phyloP scores from a whole-genome alignment of 2,888 invertebrate species.

The Cantharis lateralis region DNA sequence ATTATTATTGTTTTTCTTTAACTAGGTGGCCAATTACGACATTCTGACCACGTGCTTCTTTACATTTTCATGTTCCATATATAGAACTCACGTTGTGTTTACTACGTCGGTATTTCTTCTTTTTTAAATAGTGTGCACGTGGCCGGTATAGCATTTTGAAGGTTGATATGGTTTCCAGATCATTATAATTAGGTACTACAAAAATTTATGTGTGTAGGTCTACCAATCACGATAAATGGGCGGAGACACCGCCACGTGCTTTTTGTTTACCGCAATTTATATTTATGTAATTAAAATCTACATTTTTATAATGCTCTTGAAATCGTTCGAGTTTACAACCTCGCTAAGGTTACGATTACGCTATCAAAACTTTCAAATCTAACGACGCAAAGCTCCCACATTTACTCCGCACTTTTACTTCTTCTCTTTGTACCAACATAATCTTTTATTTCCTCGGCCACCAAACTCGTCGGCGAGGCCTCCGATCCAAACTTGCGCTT shows the following conservation, averaged over 20 bases:
- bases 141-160: constrained; percentile 6
- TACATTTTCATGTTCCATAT: background rate
- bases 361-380: background rate
- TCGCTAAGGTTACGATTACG: background rate
- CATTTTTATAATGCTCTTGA: constrained; percentile 18
- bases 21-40: background rate
- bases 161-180: constrained; percentile 5
- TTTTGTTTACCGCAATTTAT: constrained; percentile 40
- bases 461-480: background rate
- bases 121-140: constrained; percentile 5
- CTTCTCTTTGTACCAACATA: background rate
- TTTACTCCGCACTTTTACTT: background rate
- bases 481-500: background rate
- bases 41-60: background rate
- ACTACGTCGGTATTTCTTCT: background rate
- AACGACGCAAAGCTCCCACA: background rate
- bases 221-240: constrained; percentile 35
- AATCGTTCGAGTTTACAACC: background rate
- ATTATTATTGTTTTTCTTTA: background rate
- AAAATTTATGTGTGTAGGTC: constrained; percentile 35
- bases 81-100: background rate
- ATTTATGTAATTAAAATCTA: constrained; percentile 34
- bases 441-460: background rate
- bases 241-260: constrained; percentile 41
- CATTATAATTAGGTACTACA: constrained; percentile 21